Conservation (phyloP, 2,113 vertebrate species). For the Sardina pilchardus region DNA sequence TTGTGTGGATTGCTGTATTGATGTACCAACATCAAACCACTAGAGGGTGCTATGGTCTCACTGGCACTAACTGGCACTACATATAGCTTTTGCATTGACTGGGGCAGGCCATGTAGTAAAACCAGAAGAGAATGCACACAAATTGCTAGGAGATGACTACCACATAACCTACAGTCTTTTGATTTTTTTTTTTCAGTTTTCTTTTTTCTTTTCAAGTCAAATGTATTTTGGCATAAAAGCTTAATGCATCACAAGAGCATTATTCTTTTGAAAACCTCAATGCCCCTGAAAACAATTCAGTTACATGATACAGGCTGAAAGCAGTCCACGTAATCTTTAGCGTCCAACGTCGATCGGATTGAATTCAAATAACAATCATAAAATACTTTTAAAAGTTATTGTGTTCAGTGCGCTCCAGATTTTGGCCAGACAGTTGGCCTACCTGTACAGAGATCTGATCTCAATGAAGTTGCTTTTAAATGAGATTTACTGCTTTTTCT, state of each 20-base stretch:
- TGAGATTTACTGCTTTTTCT: slow-evolving; percentile 19
- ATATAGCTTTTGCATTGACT: not conserved
- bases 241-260: not conserved
- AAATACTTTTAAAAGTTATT: not conserved
- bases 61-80: not conserved
- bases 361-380: not conserved
- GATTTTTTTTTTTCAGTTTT: not conserved
- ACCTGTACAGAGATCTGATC: not conserved
- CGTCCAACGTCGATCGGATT: too few species aligned
- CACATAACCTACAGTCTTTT: not conserved
- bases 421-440: not conserved
- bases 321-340: not conserved
- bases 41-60: not conserved
- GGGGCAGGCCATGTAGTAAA: not conserved
- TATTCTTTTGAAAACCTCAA: not conserved
- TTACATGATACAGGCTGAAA: not conserved
- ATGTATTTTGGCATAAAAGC: not conserved
- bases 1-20: not conserved
- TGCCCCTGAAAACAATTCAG: not conserved
- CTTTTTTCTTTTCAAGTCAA: not conserved
- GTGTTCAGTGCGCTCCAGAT: not conserved
- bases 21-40: not conserved
- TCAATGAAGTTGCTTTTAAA: not conserved
- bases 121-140: not conserved
- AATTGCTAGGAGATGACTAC: not conserved